Evolutionary conservation across 2,888 invertebrate genomes (phyloP).

Genomic region (Orgyia antiqua): DNA sequence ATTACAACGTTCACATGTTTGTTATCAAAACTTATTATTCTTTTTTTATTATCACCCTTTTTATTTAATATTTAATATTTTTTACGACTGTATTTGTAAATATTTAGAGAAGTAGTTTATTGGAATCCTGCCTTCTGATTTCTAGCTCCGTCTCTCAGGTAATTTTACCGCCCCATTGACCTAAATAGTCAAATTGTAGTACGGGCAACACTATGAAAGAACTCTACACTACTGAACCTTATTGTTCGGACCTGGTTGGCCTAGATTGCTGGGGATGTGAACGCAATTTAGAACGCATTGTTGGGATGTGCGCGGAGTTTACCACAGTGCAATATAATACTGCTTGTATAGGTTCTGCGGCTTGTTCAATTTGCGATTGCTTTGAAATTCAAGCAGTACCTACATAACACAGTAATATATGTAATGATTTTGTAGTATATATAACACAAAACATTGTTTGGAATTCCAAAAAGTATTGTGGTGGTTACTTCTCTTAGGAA

Average conservation of each 20-base stretch:
- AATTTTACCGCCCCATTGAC: constrained; percentile 61
- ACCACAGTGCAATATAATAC: constrained; percentile 24
- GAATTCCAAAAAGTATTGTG: no score
- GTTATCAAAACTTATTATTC: no score
- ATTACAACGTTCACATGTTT: no score
- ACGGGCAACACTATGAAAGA: constrained; percentile 51
- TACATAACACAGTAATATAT: no score
- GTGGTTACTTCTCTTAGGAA: no score
- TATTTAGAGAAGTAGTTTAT: constrained; percentile 5
- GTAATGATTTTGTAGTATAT: no score
- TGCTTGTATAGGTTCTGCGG: constrained; percentile 23
- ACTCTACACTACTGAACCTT: constrained; percentile 50
- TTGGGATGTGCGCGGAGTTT: constrained; percentile 42
- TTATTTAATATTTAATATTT: no score
- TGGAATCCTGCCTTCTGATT: constrained; percentile 8
- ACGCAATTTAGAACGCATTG: constrained; percentile 68
- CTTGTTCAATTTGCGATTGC: constrained; percentile 24
- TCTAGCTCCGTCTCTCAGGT: constrained; percentile 35
- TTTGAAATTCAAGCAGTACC: constrained; percentile 13
- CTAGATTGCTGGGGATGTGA: constrained; percentile 67
- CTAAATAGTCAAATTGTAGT: constrained; percentile 54
- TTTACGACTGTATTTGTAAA: not conserved
- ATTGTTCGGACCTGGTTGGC: constrained; percentile 57
- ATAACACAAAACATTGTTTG: no score
- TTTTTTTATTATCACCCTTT: no score